These are phyloP conservation scores for Myrmophylax atrothorax DNA, from an alignment of 2,113 vertebrate species.

Conservation along the genomic window DNA sequence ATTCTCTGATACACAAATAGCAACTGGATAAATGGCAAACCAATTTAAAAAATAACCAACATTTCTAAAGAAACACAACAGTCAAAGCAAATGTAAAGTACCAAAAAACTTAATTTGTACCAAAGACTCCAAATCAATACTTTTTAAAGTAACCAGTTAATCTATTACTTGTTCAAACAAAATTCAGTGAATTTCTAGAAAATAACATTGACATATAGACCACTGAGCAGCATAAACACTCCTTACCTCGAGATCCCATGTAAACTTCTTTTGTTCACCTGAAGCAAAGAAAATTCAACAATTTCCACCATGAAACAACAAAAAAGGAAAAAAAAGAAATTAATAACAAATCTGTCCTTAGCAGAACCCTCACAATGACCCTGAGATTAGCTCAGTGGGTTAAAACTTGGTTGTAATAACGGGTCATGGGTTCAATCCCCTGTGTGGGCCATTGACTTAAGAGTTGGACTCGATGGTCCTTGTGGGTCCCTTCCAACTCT, in stretches of 20 bases:
- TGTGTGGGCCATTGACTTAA: no score
- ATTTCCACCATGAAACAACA: neutral
- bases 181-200: neutral
- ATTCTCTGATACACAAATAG: neutral
- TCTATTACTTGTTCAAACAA: neutral
- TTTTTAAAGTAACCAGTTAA: neutral
- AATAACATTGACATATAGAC: accelerated
- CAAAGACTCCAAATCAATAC: neutral
- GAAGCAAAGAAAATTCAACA: neutral
- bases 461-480: no score
- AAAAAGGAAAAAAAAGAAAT: accelerated
- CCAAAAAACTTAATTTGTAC: neutral
- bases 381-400: no score
- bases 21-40: neutral
- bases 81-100: neutral
- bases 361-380: neutral
- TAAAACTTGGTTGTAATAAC: no score
- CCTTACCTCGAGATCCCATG: accelerated
- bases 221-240: neutral
- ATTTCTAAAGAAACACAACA: neutral
- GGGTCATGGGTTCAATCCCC: no score
- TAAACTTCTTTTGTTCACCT: neutral
- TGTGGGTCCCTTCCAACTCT: no score
- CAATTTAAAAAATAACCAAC: neutral
- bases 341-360: accelerated